phyloP scores from a whole-genome alignment of 2,797 vertebrate species.

The Hoplostethus mediterraneus region DNA sequence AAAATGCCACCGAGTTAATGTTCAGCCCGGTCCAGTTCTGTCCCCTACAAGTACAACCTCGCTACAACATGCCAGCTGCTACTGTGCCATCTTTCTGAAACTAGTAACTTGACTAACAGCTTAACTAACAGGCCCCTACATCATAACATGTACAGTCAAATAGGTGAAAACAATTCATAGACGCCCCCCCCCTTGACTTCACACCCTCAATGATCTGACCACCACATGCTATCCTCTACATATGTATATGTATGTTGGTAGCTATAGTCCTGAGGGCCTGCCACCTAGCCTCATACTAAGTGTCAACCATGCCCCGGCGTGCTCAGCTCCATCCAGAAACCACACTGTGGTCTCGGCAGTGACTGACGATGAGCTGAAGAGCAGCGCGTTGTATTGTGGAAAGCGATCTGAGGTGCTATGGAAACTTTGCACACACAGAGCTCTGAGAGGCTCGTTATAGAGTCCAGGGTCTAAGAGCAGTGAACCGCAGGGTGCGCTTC shows the following conservation, averaged over 20 bases:
- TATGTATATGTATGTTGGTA: not conserved
- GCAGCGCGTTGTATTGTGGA: conserved; percentile 61
- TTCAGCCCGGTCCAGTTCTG: no score
- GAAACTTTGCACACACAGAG: conserved; percentile 72
- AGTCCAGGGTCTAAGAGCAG: conserved; percentile 71
- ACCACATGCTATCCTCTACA: not conserved
- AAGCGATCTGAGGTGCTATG: conserved; percentile 71
- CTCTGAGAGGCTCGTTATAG: conserved; percentile 67
- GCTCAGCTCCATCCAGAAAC: conserved; percentile 75
- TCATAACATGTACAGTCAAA: no score
- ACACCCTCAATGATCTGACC: conserved; percentile 10
- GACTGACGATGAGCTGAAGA: conserved; percentile 64
- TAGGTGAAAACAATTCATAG: no score
- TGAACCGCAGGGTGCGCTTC: conserved; percentile 69
- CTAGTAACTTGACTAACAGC: not conserved
- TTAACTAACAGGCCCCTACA: not conserved
- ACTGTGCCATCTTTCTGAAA: not conserved
- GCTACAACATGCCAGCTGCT: no score
- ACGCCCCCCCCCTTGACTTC: not conserved
- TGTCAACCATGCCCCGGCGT: conserved; percentile 42
- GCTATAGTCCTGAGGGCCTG: conserved; percentile 34
- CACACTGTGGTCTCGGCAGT: conserved; percentile 77
- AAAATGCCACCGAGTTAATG: no score
- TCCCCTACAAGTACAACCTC: no score
- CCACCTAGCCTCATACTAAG: conserved; percentile 49